These are phyloP conservation scores for Gerosis bhagava DNA, from an alignment of 2,888 invertebrate species.

Conservation along the genomic window DNA sequence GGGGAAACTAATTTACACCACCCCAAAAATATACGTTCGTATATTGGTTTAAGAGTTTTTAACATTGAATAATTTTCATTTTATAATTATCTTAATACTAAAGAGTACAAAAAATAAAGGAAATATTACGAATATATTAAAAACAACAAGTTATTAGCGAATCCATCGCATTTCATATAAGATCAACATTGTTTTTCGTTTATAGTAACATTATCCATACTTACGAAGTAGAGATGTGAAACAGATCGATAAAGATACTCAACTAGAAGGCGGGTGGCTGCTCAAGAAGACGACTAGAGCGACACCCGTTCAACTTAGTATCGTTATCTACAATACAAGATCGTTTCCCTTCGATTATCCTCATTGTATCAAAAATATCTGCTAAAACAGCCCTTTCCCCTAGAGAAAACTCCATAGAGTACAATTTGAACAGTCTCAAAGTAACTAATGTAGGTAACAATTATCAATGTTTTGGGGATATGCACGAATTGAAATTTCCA, in stretches of 20 bases:
- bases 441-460: conserved; percentile 81
- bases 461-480: conserved; percentile 76
- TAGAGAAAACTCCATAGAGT: conserved; percentile 78
- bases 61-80: conserved; percentile 80
- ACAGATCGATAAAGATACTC: conserved; percentile 36
- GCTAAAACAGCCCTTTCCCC: conserved; percentile 80
- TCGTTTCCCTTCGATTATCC: conserved; percentile 78
- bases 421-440: conserved; percentile 80
- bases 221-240: conserved; percentile 52
- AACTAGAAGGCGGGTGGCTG: conserved; percentile 27
- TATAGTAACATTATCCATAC: conserved; percentile 77
- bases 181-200: conserved; percentile 78
- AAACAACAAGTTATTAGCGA: conserved; percentile 80
- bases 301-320: conserved; percentile 30
- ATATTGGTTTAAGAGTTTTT: conserved; percentile 80
- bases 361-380: conserved; percentile 82
- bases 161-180: conserved; percentile 76
- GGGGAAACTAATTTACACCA: conserved; percentile 77
- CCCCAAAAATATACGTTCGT: conserved; percentile 74
- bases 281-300: conserved; percentile 29
- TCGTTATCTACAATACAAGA: conserved; percentile 54
- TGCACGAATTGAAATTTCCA: conserved; percentile 71
- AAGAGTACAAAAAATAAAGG: conserved; percentile 83
- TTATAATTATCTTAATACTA: conserved; percentile 80
- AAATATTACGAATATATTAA: conserved; percentile 81